These are phyloP conservation scores for Danio aesculapii DNA, from an alignment of 2,797 vertebrate species.

Conservation along the genomic window DNA sequence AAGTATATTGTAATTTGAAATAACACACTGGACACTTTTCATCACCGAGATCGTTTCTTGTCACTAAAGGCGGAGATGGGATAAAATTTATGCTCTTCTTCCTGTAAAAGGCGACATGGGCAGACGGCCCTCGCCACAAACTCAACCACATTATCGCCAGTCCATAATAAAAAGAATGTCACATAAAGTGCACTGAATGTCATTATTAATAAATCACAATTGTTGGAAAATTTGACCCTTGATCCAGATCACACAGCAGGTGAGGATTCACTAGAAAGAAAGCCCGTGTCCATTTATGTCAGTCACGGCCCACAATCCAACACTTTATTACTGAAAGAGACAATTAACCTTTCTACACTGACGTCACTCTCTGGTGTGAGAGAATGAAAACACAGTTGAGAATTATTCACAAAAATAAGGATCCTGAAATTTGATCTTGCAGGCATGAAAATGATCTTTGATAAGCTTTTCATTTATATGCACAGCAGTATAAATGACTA, in stretches of 20 bases:
- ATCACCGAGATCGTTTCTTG: conserved; percentile 74
- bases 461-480: no score
- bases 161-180: conserved; percentile 84
- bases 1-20: conserved; percentile 72
- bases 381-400: conserved; percentile 48
- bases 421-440: no score
- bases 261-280: conserved; percentile 37
- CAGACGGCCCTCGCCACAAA: conserved; percentile 73
- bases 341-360: conserved; percentile 81
- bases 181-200: conserved; percentile 80
- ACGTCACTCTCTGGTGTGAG: conserved; percentile 73
- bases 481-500: no score
- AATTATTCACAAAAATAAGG: no score
- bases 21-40: conserved; percentile 71
- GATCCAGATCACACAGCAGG: conserved; percentile 70
- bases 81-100: conserved; percentile 74
- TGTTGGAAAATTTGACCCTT: conserved; percentile 78
- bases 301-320: conserved; percentile 75
- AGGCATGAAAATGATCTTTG: no score
- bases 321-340: conserved; percentile 80
- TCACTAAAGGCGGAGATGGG: conserved; percentile 71
- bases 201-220: conserved; percentile 85
- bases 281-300: conserved; percentile 76
- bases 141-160: conserved; percentile 77
- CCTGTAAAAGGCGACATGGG: conserved; percentile 74